Evolutionary conservation across 2,888 invertebrate genomes (phyloP).

Genomic region (Eurois occulta): DNA sequence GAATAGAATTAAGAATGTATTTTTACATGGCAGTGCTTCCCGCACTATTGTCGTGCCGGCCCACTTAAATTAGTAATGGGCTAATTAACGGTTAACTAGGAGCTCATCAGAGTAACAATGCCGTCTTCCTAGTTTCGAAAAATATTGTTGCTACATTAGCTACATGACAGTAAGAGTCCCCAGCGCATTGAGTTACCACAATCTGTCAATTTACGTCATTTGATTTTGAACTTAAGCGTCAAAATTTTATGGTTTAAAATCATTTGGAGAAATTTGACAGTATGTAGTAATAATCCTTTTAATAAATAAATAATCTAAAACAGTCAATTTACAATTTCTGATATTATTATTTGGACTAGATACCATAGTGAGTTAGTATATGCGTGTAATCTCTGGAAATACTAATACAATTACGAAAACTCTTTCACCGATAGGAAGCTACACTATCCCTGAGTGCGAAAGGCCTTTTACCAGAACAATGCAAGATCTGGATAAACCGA

Average conservation of each 20-base stretch:
- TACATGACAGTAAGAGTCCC: not conserved
- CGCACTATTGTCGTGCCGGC: slow-evolving; percentile 7
- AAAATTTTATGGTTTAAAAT: no score
- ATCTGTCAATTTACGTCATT: no score
- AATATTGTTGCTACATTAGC: not conserved
- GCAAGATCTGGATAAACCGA: not conserved
- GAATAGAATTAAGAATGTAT: not conserved
- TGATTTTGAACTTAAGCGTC: no score
- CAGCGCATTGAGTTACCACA: no score
- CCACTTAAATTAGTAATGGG: slow-evolving; percentile 46
- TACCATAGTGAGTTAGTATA: not conserved
- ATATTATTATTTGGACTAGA: not conserved
- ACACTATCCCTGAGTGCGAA: not conserved
- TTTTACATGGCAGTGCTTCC: slow-evolving; percentile 9
- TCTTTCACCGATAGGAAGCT: not conserved
- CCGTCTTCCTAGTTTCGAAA: slow-evolving; percentile 19
- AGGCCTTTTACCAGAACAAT: not conserved
- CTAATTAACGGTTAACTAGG: slow-evolving; percentile 40
- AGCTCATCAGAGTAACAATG: slow-evolving; percentile 8
- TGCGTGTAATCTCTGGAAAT: not conserved
- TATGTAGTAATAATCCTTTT: no score
- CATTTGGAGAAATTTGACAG: no score
- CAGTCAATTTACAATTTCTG: not conserved
- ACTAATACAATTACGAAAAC: not conserved
- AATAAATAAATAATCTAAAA: not conserved